Evolutionary conservation across 2,888 invertebrate genomes (phyloP).

Genomic region (Dasypolia templi): DNA sequence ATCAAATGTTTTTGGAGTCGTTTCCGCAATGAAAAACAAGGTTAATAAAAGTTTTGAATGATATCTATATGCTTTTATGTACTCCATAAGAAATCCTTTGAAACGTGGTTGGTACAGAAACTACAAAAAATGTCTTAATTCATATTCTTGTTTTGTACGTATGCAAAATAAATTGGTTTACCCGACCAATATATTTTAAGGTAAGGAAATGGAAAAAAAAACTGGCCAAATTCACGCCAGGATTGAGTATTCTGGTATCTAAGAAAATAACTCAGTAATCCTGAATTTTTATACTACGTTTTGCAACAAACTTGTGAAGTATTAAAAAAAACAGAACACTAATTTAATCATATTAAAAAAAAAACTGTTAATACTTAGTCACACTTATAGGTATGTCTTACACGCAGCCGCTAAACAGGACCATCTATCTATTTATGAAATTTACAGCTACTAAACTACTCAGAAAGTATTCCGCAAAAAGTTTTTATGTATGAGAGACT

Average conservation of each 20-base stretch:
- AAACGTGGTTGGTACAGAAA: neutral
- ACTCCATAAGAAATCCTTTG: neutral
- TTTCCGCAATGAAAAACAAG: constrained; percentile 48
- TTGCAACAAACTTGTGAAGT: neutral
- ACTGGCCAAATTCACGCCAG: neutral
- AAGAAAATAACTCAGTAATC: neutral
- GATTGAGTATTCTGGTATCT: too few relatives aligned
- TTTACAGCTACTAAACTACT: too few relatives aligned
- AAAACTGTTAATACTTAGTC: neutral
- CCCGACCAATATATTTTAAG: neutral
- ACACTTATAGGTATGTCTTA: too few relatives aligned
- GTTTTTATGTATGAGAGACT: too few relatives aligned
- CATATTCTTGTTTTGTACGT: neutral
- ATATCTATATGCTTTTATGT: constrained; percentile 29
- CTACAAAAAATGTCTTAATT: neutral
- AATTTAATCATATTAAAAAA: neutral
- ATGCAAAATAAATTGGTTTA: neutral
- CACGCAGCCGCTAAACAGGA: too few relatives aligned
- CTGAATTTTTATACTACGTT: neutral
- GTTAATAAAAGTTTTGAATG: constrained; percentile 61
- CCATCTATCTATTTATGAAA: too few relatives aligned
- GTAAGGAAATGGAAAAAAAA: neutral
- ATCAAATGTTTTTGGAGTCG: constrained; percentile 53
- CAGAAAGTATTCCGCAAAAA: too few relatives aligned
- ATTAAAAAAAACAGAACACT: neutral